Conservation (phyloP, 2,113 vertebrate genomes). For the Syrmaticus mikado region DNA sequence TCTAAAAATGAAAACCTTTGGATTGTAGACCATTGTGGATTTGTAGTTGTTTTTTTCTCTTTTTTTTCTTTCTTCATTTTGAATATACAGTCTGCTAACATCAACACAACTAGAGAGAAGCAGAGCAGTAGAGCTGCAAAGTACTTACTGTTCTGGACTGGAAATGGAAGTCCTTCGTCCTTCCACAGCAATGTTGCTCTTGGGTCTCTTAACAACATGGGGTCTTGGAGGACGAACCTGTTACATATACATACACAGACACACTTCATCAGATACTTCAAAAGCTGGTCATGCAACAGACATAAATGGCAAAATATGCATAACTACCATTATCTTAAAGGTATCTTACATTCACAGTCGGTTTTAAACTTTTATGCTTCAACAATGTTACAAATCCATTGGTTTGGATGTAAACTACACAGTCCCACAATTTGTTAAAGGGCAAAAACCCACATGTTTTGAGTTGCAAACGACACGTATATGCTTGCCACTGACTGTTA, state of each 20-base stretch:
- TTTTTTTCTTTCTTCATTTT: not conserved
- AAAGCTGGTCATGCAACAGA: not conserved
- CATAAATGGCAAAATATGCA: not conserved
- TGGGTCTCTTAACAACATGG: conserved; percentile 87
- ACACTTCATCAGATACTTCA: not conserved
- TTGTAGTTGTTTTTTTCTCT: not conserved
- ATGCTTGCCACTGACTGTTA: not conserved
- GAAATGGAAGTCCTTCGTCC: conserved; percentile 76
- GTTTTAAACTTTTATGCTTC: not conserved
- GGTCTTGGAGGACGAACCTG: conserved; percentile 90
- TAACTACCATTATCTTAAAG: not conserved
- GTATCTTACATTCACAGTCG: not conserved
- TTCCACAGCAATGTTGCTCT: conserved; percentile 85
- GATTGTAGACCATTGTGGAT: not conserved
- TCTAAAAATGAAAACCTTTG: not conserved
- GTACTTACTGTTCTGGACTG: conserved; percentile 85
- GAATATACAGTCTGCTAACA: fast-evolving
- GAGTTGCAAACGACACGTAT: not conserved
- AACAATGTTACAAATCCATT: too few relatives aligned
- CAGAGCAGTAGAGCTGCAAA: not conserved
- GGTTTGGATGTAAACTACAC: not conserved
- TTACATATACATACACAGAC: not conserved
- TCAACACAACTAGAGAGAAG: not conserved
- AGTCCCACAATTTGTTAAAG: not conserved
- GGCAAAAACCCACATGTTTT: not conserved